A percentile compares a stretch with the other conserved stretches of the same genome.
Evolutionary conservation across 2,113 vertebrate species (phyloP).

Genomic region (Eublepharis macularius): DNA sequence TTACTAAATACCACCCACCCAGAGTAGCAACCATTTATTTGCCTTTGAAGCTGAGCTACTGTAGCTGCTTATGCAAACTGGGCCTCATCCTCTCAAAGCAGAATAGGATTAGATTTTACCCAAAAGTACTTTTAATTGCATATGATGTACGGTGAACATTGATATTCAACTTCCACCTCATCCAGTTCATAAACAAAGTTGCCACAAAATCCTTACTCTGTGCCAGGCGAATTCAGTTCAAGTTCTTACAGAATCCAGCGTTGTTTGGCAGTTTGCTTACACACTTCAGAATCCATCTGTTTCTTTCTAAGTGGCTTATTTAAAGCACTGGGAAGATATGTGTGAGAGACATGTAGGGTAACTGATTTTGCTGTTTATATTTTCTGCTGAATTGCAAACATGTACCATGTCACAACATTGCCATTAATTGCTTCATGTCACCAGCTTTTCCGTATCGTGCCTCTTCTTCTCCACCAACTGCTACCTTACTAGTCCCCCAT

Average conservation of each 20-base stretch:
- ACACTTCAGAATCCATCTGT: constrained; percentile 58
- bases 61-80: no score
- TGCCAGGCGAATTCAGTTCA: neutral
- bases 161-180: no score
- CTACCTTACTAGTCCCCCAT: neutral
- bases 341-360: constrained; percentile 26
- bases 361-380: constrained; percentile 41
- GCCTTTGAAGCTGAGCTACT: no score
- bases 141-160: no score
- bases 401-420: constrained; percentile 37
- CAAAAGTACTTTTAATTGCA: no score
- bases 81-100: no score
- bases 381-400: constrained; percentile 46
- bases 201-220: no score
- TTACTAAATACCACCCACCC: no score
- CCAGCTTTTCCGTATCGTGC: constrained; percentile 30
- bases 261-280: constrained; percentile 39
- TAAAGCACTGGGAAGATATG: constrained; percentile 42
- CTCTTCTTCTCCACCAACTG: constrained; percentile 30
- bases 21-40: no score
- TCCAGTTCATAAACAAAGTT: no score
- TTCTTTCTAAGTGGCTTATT: constrained; percentile 43
- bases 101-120: no score
- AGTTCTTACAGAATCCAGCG: constrained; percentile 25
- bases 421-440: constrained; percentile 51